A percentile compares a stretch with the other conserved stretches of the same genome.
Evolutionary conservation across 1,140 invertebrate genomes (phyloP).

Genomic region (Tetranychus cinnabarinus): DNA sequence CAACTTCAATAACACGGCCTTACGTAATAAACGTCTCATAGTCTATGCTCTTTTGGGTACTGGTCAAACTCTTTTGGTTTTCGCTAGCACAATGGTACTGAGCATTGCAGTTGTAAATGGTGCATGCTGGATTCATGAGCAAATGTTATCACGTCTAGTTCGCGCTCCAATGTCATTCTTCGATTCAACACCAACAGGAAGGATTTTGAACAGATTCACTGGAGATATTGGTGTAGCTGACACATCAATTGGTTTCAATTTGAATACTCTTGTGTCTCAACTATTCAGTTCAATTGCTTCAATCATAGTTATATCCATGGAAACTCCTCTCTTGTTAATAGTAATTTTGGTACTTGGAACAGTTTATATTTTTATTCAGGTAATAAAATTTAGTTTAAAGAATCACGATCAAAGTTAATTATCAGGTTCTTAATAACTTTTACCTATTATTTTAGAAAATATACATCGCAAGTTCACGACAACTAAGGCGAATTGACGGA

Average conservation of each 20-base stretch:
- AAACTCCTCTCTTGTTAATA: constrained; percentile 65
- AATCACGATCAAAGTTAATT: background rate
- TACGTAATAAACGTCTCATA: too few species aligned
- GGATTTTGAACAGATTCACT: constrained; percentile 84
- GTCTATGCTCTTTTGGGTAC: too few species aligned
- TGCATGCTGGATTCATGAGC: too few species aligned
- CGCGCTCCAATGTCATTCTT: constrained; percentile 42
- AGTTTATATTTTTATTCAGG: constrained; percentile 65
- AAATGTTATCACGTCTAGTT: too few species aligned
- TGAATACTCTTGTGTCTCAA: constrained; percentile 83
- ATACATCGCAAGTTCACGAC: too few species aligned
- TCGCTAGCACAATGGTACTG: too few species aligned
- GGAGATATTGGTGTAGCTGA: constrained; percentile 44
- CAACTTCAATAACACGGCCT: too few species aligned
- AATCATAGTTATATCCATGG: constrained; percentile 59
- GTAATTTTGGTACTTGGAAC: constrained; percentile 50
- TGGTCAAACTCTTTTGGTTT: too few species aligned
- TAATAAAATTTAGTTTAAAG: constrained; percentile 13
- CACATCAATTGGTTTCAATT: constrained; percentile 38
- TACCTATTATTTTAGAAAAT: constrained; percentile 21
- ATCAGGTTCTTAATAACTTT: background rate
- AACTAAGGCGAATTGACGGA: too few species aligned
- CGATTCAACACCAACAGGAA: constrained; percentile 59
- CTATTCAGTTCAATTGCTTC: constrained; percentile 46
- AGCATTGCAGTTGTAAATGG: too few species aligned